Evolutionary conservation across 2,113 vertebrate species (phyloP).

Genomic region (Poecile atricapillus): DNA sequence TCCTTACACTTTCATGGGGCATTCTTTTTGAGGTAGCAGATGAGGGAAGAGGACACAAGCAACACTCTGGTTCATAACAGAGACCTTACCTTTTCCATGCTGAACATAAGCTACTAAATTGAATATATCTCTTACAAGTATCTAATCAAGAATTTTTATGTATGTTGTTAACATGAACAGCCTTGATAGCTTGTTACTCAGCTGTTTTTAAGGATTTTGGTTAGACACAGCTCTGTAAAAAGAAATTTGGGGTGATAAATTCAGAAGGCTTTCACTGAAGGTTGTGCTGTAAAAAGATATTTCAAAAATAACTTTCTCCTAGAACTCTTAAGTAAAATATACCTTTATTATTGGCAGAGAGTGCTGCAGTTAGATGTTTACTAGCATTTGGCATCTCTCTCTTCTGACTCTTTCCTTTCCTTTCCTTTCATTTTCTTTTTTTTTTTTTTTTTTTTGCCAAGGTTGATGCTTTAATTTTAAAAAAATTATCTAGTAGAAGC

Average conservation of each 20-base stretch:
- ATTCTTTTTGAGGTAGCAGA: not conserved
- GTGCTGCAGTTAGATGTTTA: not conserved
- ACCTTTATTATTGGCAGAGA: not conserved
- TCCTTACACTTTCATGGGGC: not conserved
- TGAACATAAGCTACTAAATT: not conserved
- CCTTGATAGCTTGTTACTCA: not conserved
- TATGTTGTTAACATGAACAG: not conserved
- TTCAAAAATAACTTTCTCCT: slow-evolving; percentile 3
- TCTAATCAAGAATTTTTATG: not conserved
- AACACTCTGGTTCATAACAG: not conserved
- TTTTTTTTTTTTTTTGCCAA: not conserved
- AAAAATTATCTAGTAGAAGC: not conserved
- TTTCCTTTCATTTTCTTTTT: not conserved
- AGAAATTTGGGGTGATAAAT: not conserved
- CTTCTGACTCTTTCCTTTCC: not conserved
- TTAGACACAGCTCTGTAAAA: not conserved
- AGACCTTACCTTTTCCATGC: not conserved
- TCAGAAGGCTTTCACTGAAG: not conserved
- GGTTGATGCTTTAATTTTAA: not conserved
- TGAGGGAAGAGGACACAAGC: not conserved
- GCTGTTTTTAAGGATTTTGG: slow-evolving; percentile 1
- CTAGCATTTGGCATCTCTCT: not conserved
- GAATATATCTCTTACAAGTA: not conserved
- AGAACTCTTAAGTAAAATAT: slow-evolving; percentile 4
- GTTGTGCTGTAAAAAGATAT: not conserved